A percentile compares a stretch with the other conserved stretches of the same genome.
Evolutionary conservation across 2,888 invertebrate genomes (phyloP).

Genomic region (Agriopis marginaria): DNA sequence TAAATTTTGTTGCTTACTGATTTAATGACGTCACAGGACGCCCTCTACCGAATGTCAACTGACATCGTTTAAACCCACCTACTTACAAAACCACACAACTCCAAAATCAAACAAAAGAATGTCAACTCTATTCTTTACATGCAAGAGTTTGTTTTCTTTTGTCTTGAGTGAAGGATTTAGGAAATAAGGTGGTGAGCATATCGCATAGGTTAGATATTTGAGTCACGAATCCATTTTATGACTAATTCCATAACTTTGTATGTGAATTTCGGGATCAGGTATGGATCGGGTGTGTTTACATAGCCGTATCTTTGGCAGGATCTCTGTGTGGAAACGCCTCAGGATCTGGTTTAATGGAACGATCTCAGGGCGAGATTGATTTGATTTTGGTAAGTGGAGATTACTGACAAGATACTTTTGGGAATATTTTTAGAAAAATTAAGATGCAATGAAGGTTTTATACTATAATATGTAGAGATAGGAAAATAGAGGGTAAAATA

Average conservation of each 20-base stretch:
- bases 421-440: background rate
- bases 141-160: slow-evolving; percentile 42
- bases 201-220: slow-evolving; percentile 84
- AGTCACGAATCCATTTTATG: slow-evolving; percentile 86
- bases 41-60: slow-evolving; percentile 86
- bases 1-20: slow-evolving; percentile 83
- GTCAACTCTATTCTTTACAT: rapidly evolving
- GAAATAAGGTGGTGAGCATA: slow-evolving; percentile 46
- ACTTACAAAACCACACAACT: slow-evolving; percentile 46
- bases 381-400: slow-evolving; percentile 46
- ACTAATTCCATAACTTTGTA: slow-evolving; percentile 87
- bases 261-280: slow-evolving; percentile 84
- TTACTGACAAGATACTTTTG: background rate
- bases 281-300: slow-evolving; percentile 75
- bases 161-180: slow-evolving; percentile 33
- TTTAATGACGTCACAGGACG: slow-evolving; percentile 84
- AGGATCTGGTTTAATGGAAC: slow-evolving; percentile 73
- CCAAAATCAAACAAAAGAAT: slow-evolving; percentile 17
- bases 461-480: too few species aligned
- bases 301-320: slow-evolving; percentile 71
- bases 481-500: too few species aligned
- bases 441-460: too few species aligned
- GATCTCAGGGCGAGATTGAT: slow-evolving; percentile 57
- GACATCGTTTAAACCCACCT: slow-evolving; percentile 63
- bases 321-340: slow-evolving; percentile 64